A percentile compares a stretch with the other conserved stretches of the same genome.
phyloP scores from a whole-genome alignment of 1,140 invertebrate species.

The Trichogramma pretiosum region DNA sequence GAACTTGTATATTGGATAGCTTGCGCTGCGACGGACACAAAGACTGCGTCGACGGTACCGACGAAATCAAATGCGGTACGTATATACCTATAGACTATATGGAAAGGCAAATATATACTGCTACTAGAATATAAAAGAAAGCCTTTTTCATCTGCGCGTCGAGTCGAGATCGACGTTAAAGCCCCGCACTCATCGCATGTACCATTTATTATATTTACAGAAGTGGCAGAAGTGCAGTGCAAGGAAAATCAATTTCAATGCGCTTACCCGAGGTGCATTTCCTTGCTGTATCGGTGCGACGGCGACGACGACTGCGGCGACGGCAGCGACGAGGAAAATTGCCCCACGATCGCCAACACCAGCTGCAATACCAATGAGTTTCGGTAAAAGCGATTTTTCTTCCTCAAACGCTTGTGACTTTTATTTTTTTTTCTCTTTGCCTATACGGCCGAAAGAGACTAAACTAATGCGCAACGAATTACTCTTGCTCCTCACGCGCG shows the following conservation, averaged over 20 bases:
- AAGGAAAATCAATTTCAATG: conserved; percentile 66
- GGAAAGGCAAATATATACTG: too few species aligned
- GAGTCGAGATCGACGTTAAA: too few species aligned
- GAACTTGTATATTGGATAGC: conserved; percentile 55
- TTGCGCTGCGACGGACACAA: conserved; percentile 53
- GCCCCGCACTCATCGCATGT: too few species aligned
- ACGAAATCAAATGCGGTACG: conserved; percentile 50
- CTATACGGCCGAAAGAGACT: not conserved
- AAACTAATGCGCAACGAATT: not conserved
- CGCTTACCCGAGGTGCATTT: conserved; percentile 56
- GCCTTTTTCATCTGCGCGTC: too few species aligned
- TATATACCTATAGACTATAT: too few species aligned
- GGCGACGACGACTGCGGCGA: conserved; percentile 85
- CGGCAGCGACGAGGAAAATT: conserved; percentile 70
- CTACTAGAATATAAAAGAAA: too few species aligned
- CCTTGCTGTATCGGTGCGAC: conserved; percentile 70
- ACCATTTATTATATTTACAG: conserved; percentile 21
- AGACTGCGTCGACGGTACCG: conserved; percentile 54
- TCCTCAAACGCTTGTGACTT: not conserved
- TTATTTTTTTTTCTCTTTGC: not conserved
- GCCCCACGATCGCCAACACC: conserved; percentile 45
- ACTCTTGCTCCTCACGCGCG: too few species aligned
- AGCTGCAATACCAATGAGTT: conserved; percentile 54
- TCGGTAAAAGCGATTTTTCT: conserved; percentile 42
- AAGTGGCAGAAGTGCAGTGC: conserved; percentile 43